A percentile compares a stretch with the other conserved stretches of the same genome.
Conservation (phyloP, 2,113 vertebrate species). For the Podocnemis expansa region DNA sequence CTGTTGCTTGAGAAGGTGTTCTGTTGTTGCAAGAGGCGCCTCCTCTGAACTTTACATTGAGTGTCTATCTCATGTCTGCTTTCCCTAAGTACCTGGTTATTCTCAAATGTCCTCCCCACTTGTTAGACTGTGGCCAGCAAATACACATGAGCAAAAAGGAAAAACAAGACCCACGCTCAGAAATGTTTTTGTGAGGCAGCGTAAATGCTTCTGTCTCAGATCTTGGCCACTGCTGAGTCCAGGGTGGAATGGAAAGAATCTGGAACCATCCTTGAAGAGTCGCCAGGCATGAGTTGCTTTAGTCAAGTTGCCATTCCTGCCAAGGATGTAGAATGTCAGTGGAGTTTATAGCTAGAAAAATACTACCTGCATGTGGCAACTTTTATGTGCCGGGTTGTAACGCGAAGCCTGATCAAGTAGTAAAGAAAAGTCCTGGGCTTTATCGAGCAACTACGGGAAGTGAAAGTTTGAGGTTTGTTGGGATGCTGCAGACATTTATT, state of each 20-base stretch:
- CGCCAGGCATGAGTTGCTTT: background rate
- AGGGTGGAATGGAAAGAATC: background rate
- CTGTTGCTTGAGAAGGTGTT: background rate
- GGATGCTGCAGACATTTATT: background rate
- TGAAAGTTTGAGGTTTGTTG: background rate
- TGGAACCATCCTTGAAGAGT: background rate
- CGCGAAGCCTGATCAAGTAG: background rate
- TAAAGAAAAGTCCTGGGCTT: background rate
- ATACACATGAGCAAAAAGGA: background rate
- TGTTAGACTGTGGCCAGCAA: background rate
- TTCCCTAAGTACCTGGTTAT: background rate
- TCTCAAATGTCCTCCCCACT: background rate
- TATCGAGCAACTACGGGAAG: background rate
- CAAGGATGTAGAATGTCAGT: background rate
- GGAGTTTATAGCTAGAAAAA: background rate
- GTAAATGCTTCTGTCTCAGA: background rate
- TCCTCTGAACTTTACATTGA: background rate
- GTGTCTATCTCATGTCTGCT: background rate
- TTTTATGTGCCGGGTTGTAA: background rate
- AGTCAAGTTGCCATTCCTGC: background rate
- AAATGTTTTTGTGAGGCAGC: background rate
- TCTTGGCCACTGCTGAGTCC: background rate
- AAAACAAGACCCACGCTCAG: background rate
- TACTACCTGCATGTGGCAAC: background rate
- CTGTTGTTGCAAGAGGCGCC: fast-evolving